Conservation (phyloP, 2,797 vertebrate species). For the Margarornis squamiger region DNA sequence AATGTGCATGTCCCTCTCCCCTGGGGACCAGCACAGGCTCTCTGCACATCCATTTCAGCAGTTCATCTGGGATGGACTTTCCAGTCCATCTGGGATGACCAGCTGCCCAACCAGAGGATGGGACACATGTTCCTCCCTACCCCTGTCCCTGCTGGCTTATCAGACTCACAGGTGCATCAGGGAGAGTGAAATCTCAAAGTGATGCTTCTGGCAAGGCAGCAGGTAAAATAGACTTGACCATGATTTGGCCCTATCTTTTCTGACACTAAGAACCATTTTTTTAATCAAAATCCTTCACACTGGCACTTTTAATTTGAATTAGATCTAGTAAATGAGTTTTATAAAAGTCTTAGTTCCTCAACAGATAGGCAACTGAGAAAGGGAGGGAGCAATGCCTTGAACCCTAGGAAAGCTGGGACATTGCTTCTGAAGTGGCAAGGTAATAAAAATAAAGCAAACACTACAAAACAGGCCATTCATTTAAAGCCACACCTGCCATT, state of each 20-base stretch:
- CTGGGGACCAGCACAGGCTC: not conserved
- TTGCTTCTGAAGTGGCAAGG: not conserved
- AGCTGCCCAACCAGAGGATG: not conserved
- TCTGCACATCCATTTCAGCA: not conserved
- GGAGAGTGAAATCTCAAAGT: not conserved
- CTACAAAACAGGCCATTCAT: not conserved
- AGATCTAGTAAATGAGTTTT: not conserved
- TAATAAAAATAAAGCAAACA: not conserved
- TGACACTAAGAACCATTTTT: not conserved
- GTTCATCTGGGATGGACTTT: not conserved
- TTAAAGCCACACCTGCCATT: not conserved
- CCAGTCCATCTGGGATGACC: not conserved
- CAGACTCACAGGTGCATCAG: not conserved
- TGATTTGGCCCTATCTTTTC: not conserved
- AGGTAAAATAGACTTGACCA: not conserved
- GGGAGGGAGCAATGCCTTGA: not conserved
- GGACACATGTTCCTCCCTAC: fast-evolving
- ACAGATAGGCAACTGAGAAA: not conserved
- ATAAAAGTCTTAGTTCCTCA: not conserved
- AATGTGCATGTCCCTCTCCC: fast-evolving
- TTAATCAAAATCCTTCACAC: not conserved
- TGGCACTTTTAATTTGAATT: not conserved
- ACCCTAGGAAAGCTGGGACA: not conserved
- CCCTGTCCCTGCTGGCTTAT: not conserved
- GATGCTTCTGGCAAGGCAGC: not conserved